Base-by-base conservation (phyloP, 2,888 invertebrate species). In the Caenorhabditis wallacei region DNA sequence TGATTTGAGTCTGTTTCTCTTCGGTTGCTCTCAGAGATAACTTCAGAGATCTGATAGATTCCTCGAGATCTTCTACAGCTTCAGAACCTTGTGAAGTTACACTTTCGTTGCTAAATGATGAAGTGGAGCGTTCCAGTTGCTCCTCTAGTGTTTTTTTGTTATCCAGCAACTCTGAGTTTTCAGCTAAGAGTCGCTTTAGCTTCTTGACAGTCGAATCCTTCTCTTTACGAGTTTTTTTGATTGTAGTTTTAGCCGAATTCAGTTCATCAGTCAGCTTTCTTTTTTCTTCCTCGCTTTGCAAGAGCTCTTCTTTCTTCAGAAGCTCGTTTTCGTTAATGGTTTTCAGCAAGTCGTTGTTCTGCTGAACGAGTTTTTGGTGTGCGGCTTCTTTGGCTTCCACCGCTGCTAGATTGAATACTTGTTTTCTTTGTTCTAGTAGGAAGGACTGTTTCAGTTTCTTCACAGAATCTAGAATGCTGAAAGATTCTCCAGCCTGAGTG, bases 191-290 rank as follows among this genome's bases (percentile, higher is more conserved):
- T 16, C n/a, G 30, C 37, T 61, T 59, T 24, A 56, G 46, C 18
- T 59, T 61, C 16, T 53, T 59, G 5, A 37, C 4, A 2, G 59
- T 18, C 13, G 37, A 7, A 20, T 71, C 59, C 37, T 56, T 40
- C n/a, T 71, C 71, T n/a, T 61, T 59, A 7, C 51, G 30, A 1
- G 59, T 16, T 18, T 71, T 71, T 22, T 61, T 71, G 10, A 40
- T 11, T 1, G 35, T 8, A 8, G 1, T 16, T n/a, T 57, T 71
- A 0, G 37, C 37, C 5, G 51, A 20, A 10, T 13, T 16, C 7
- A 71, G 8, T 13, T 71, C 61, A 20, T 61, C 71, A 1, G 30
- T 22, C 22, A 71, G 24, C 22, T 71, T 59, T 18, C 20, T 35
- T 13, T 48, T 66, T 20, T 57, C 46, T 18, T 69, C 43, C 26